Base-by-base conservation (phyloP, 2,888 invertebrate species). In the Cabera pusaria region DNA sequence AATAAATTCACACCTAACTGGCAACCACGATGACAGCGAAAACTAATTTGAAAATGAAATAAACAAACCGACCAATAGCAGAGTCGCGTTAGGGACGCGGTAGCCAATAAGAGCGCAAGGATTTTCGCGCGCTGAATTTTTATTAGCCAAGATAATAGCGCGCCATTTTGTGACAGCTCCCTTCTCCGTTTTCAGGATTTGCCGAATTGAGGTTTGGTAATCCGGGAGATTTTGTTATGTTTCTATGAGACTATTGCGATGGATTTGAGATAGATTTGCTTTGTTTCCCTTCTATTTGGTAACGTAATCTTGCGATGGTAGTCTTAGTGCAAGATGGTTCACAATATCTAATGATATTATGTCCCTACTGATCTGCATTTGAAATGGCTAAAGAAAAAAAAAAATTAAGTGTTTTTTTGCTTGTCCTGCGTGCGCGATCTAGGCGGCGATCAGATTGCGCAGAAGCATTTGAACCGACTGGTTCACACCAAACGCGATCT, bases 31-130 rank as follows among this genome's bases (percentile, higher is more conserved):
- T 69, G 76, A 78, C 79, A 80, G 83, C 75, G 87, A 86, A 83
- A 88, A 85, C 87, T 85, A 87, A 88, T 88, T 86, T 85, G 85
- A 87, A 88, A 88, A 87, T 85, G 86, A 84, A 79, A 88, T 87
- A 84, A 87, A 77, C 78, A 77, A 52, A 20, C 53, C 74, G 64
- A 64, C 87, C 88, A 87, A 88, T 86, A 65, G 76, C 60, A 69
- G 45, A 52, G 56, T 58, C 59, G 66, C 76, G 63, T 75, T 56
- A 58, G 82, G n/a, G 85, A 78, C 72, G 67, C 60, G 62, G 43
- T 67, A 68, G 47, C 87, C 85, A 87, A 87, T 86, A 64, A 63
- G 59, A 52, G 56, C 57, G 63, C 61, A 46, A 61, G 69, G 75
- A 81, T 84, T 85, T 88, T 84, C 87, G 87, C 87, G 87, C 85